Evolutionary conservation across 2,888 invertebrate species (phyloP).

Genomic region (Dynastes hyllus): DNA sequence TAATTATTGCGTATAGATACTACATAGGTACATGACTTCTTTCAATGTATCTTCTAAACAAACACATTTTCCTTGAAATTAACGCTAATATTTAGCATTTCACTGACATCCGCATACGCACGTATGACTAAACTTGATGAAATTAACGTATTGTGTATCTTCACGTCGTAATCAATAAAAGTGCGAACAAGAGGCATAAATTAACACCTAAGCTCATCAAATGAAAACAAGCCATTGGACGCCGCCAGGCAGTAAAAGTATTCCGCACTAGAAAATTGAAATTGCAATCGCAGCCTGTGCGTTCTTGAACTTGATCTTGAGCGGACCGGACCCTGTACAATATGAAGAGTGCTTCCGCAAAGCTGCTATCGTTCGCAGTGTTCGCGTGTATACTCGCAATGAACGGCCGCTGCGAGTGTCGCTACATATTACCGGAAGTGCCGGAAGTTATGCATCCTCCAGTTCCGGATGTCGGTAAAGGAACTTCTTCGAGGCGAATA

Average conservation of each 20-base stretch:
- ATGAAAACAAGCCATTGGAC: slow-evolving; percentile 27
- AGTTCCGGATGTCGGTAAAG: slow-evolving; percentile 71
- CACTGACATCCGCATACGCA: not conserved
- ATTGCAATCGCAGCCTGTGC: slow-evolving; percentile 32
- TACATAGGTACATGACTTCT: no score
- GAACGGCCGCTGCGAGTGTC: slow-evolving; percentile 44
- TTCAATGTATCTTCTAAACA: not conserved
- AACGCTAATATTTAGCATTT: not conserved
- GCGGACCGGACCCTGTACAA: slow-evolving; percentile 28
- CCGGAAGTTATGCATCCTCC: slow-evolving; percentile 71
- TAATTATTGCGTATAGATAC: no score
- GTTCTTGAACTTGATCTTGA: slow-evolving; percentile 51
- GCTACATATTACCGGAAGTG: slow-evolving; percentile 68
- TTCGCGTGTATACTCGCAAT: slow-evolving; percentile 36
- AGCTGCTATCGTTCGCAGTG: not conserved
- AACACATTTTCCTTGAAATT: not conserved
- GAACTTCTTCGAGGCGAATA: not conserved
- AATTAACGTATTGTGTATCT: not conserved
- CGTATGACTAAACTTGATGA: not conserved
- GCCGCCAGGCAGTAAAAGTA: slow-evolving; percentile 43
- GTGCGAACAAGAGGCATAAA: not conserved
- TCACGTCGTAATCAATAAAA: not conserved
- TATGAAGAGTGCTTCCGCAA: slow-evolving; percentile 37
- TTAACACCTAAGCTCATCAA: not conserved
- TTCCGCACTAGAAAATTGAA: slow-evolving; percentile 37